Conservation (phyloP, 2,113 vertebrate genomes). For the Hyla sarda region DNA sequence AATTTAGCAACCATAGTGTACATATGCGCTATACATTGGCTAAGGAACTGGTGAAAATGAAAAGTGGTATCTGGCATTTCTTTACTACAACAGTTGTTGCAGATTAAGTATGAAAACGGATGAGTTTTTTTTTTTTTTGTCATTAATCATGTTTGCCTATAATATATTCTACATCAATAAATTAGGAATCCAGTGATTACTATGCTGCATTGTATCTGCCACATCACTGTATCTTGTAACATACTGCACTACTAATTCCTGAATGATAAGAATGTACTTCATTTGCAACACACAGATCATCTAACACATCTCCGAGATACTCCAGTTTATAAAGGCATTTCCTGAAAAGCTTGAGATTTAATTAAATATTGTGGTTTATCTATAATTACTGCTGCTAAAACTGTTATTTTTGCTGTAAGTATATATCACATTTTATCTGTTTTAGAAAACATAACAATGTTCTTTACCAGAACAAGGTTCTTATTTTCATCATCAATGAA, state of each 20-base stretch:
- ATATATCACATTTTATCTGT: not conserved
- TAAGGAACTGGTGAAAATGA: too few relatives aligned
- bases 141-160: not conserved
- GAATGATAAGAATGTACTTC: not conserved
- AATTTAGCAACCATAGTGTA: too few relatives aligned
- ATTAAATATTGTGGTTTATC: not conserved
- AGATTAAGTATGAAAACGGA: too few relatives aligned
- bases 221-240: not conserved
- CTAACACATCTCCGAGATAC: not conserved
- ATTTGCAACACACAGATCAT: not conserved
- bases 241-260: not conserved
- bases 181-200: not conserved
- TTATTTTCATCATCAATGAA: not conserved
- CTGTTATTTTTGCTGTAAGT: not conserved
- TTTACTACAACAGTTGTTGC: too few relatives aligned
- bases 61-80: too few relatives aligned
- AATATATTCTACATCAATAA: not conserved
- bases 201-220: not conserved
- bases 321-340: not conserved
- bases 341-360: not conserved
- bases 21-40: too few relatives aligned
- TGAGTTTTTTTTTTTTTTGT: not conserved
- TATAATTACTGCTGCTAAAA: constrained; percentile 1
- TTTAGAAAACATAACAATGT: not conserved
- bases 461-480: not conserved